Percentiles rank a stretch among this genome's conserved stretches.
Conservation (phyloP, 2,797 vertebrate species). For the Decapterus maruadsi region DNA sequence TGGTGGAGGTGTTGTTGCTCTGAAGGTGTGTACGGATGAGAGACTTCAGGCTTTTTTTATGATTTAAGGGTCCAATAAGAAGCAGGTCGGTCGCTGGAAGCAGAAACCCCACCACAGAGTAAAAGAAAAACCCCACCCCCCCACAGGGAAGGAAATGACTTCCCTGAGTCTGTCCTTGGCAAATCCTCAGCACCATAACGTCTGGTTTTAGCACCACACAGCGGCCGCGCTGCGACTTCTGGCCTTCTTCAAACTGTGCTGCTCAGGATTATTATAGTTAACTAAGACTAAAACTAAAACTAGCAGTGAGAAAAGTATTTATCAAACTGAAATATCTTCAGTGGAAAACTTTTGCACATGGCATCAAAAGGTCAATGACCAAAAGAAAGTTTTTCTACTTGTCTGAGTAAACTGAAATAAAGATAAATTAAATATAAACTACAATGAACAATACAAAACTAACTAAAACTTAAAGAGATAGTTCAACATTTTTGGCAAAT, state of each 20-base stretch:
- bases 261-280: too few relatives aligned
- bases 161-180: slow-evolving; percentile 41
- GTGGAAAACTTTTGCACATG: too few relatives aligned
- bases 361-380: too few relatives aligned
- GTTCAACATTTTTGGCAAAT: too few relatives aligned
- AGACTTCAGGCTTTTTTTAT: slow-evolving; percentile 66
- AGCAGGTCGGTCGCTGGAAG: slow-evolving; percentile 63
- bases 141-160: slow-evolving; percentile 57
- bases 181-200: slow-evolving; percentile 61
- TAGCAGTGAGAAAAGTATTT: too few relatives aligned
- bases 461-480: too few relatives aligned
- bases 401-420: too few relatives aligned
- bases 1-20: slow-evolving; percentile 58
- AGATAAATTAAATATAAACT: too few relatives aligned
- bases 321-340: too few relatives aligned
- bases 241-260: not conserved
- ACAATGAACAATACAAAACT: too few relatives aligned
- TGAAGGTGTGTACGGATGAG: slow-evolving; percentile 61
- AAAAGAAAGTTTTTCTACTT: too few relatives aligned
- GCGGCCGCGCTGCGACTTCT: not conserved
- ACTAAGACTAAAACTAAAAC: too few relatives aligned
- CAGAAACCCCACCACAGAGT: slow-evolving; percentile 54
- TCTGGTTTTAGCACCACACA: slow-evolving; percentile 45
- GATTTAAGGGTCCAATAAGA: slow-evolving; percentile 82
- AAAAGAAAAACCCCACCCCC: not conserved